Base-by-base conservation (phyloP, 2,113 vertebrate genomes). In the Phrynosoma platyrhinos region DNA sequence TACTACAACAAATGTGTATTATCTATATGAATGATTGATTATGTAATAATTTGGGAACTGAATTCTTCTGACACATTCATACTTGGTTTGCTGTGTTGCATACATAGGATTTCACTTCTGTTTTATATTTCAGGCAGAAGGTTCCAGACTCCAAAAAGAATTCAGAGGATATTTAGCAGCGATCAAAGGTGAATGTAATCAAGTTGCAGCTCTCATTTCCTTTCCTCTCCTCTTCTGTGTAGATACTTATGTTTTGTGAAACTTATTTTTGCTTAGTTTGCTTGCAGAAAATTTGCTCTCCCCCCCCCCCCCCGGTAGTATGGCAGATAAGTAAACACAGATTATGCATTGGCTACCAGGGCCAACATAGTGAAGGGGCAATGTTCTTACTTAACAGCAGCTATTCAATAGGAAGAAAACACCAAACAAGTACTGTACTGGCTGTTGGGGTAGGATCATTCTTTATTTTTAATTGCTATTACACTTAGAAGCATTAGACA, bases 101-200 rank as follows among this genome's bases (percentile, higher is more conserved):
- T 64, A 77, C 1, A 87, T 79, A 8, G 23, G 71, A 76, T 62
- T 84, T 69, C 89, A 68, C 72, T 91, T 93, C 83, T 92, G 53
- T 93, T 66, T 94, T 93, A 95, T 94, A 55, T 96, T 96, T 83
- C 95, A 99, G 99, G 97, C 97, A 84, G 99, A 99, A 94, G 99
- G 99, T 77, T 97, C 97, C 77, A 97, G 98, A 85, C 97, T 99
- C 90, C 99, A 99, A 95, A 98, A 98, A 92, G 99, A 99, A 93
- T 97, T 99, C 95, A 98, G 97, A 95, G 97, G 96, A 71, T 99
- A 99, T 96, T 98, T 99, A 98, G 95, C 98, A 88, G 98, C 99
- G 80, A 99, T 99, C 84, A 99, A 99, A 99, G 99, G 99, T 99
- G 96, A 95, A 16, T 42, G 25, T 79, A 87, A 74, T 93, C 87